phyloP scores from a whole-genome alignment of 2,113 vertebrate genomes.

The Eubucco bourcierii region DNA sequence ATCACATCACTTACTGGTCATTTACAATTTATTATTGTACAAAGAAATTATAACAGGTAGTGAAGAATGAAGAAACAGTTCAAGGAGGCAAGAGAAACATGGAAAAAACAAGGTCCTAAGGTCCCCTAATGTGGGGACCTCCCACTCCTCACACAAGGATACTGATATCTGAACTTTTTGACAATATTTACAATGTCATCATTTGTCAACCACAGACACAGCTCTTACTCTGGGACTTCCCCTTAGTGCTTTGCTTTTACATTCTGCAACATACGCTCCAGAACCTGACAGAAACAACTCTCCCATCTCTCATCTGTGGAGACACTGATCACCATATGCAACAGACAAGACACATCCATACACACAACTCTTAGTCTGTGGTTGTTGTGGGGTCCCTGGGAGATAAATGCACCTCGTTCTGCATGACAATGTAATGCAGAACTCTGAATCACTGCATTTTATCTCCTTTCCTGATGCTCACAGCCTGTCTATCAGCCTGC shows the following conservation, averaged over 20 bases:
- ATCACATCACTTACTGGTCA: neutral
- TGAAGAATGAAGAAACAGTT: neutral
- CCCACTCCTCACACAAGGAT: neutral
- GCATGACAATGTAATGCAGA: neutral
- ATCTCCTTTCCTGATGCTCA: neutral
- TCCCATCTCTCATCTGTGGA: neutral
- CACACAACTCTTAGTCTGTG: neutral
- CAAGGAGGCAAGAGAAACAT: neutral
- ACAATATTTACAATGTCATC: neutral
- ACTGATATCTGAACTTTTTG: neutral
- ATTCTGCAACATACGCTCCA: neutral
- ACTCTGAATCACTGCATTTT: neutral
- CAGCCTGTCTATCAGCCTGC: neutral
- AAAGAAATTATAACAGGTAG: neutral
- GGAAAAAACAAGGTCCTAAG: neutral
- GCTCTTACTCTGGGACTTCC: neutral
- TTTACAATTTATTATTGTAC: neutral
- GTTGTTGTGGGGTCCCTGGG: neutral
- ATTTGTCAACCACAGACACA: neutral
- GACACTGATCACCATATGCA: neutral
- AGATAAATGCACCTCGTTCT: neutral
- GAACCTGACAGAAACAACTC: neutral
- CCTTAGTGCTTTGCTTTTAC: neutral
- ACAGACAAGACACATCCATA: neutral
- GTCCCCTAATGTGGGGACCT: neutral